Evolutionary conservation across 2,797 vertebrate genomes (phyloP).

Genomic region (Cheirogaleus major): DNA sequence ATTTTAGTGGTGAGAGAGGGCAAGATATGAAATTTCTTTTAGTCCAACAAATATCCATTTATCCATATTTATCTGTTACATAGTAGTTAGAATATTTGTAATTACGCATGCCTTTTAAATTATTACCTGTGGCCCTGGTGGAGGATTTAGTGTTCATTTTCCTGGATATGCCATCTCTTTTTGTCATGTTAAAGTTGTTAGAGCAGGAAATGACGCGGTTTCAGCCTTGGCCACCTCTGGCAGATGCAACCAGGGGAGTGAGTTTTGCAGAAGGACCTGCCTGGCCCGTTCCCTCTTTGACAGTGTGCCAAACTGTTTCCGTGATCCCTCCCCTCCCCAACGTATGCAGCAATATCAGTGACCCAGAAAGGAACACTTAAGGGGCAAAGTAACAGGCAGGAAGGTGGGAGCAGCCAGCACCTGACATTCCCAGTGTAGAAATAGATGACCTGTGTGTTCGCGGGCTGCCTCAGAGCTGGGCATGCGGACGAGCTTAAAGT

Average conservation of each 20-base stretch:
- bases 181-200: not conserved
- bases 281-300: not conserved
- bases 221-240: fast-evolving
- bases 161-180: not conserved
- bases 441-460: not conserved
- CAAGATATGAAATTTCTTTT: not conserved
- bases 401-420: not conserved
- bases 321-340: too few species aligned
- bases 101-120: not conserved
- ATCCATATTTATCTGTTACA: not conserved
- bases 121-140: not conserved
- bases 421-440: too few species aligned
- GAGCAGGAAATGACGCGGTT: not conserved
- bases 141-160: not conserved
- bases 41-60: fast-evolving
- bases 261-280: not conserved
- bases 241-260: fast-evolving
- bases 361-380: not conserved
- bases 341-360: not conserved
- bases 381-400: not conserved
- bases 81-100: not conserved
- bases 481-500: not conserved
- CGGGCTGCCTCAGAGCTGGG: not conserved
- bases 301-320: not conserved
- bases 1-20: not conserved